A percentile compares a stretch with the other conserved stretches of the same genome.
Conservation (phyloP, 2,797 vertebrate genomes). For the Eospalax fontanierii region DNA sequence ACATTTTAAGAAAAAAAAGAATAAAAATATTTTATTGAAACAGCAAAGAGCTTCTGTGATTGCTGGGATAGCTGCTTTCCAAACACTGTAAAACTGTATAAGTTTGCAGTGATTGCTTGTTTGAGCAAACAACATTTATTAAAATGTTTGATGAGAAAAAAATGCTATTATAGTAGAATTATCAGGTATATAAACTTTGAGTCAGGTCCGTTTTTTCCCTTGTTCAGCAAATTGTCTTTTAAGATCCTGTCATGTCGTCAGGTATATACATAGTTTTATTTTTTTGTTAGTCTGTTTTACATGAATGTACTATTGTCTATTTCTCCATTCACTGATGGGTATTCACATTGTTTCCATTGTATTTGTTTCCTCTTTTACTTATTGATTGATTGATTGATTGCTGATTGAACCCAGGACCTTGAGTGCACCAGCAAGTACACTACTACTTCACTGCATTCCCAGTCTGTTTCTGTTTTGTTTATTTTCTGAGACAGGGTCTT, state of each 20-base stretch:
- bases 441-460: neutral
- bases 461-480: neutral
- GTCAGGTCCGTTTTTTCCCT: neutral
- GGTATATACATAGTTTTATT: neutral
- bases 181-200: neutral
- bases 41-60: no score
- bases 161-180: neutral
- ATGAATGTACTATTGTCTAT: neutral
- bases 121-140: no score
- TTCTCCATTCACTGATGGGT: neutral
- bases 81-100: no score
- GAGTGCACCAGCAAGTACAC: neutral
- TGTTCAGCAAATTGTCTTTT: neutral
- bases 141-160: no score
- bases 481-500: neutral
- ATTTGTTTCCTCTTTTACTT: neutral
- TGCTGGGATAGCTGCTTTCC: no score
- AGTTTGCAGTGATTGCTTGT: no score
- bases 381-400: neutral
- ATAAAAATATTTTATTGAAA: no score
- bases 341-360: neutral
- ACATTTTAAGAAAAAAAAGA: no score
- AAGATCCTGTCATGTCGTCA: neutral
- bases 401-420: neutral
- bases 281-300: neutral